Percentiles rank a stretch among this genome's conserved stretches.
phyloP scores from a whole-genome alignment of 2,797 vertebrate species.

The Xiphophorus birchmanni region DNA sequence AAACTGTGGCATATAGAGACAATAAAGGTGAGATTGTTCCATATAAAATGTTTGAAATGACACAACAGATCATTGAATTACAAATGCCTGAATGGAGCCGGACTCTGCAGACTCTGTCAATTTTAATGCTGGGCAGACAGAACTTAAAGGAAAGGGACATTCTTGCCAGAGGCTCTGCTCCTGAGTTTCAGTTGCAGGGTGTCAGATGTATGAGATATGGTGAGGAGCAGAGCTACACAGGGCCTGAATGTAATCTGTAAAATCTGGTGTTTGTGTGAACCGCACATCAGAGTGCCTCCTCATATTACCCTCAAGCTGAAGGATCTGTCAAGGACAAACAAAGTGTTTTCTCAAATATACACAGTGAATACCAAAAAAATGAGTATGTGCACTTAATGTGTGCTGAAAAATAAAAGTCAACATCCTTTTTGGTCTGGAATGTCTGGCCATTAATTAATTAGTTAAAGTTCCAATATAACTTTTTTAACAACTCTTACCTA shows the following conservation, averaged over 20 bases:
- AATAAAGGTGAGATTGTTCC: not conserved
- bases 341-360: not conserved
- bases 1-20: not conserved
- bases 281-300: conserved; percentile 30
- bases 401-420: not conserved
- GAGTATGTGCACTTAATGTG: not conserved
- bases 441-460: not conserved
- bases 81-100: conserved; percentile 8
- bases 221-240: conserved; percentile 15
- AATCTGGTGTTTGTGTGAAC: conserved; percentile 29
- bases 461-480: not conserved
- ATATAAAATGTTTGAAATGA: conserved; percentile 3
- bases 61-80: conserved; percentile 13
- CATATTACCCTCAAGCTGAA: conserved; percentile 29
- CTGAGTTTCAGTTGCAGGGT: conserved; percentile 22
- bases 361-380: not conserved
- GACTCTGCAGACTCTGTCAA: conserved; percentile 1
- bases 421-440: not conserved
- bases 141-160: conserved; percentile 7
- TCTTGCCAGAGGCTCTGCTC: conserved; percentile 24
- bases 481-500: not conserved
- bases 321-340: conserved; percentile 31
- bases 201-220: conserved; percentile 16
- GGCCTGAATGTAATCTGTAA: conserved; percentile 41
- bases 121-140: conserved; percentile 9